A percentile compares a stretch with the other conserved stretches of the same genome.
Conservation (phyloP, 2,888 invertebrate genomes). For the Charanyca ferruginea region DNA sequence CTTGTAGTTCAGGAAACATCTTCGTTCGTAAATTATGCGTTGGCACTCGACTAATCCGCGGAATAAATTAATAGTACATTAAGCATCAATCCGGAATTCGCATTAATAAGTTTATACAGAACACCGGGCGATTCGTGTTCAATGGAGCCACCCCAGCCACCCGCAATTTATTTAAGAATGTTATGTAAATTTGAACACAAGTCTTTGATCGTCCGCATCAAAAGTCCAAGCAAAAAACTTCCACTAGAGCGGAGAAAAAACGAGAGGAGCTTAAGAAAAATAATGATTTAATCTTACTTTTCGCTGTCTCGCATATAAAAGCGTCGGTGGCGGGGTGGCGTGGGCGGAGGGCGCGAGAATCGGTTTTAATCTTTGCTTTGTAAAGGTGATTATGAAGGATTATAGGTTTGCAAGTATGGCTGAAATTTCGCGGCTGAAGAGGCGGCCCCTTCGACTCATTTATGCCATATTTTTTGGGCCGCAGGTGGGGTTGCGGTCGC, state of each 20-base stretch:
- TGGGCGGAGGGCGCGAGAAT: constrained; percentile 84
- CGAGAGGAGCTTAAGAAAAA: constrained; percentile 91
- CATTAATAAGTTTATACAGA: constrained; percentile 88
- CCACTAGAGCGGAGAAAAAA: constrained; percentile 86
- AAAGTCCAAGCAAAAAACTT: constrained; percentile 90
- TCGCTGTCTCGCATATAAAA: constrained; percentile 91
- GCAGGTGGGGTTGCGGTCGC: constrained; percentile 87
- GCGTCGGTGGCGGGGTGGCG: constrained; percentile 75
- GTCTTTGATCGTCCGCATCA: constrained; percentile 91
- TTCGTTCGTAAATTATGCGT: constrained; percentile 74
- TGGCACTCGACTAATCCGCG: constrained; percentile 80
- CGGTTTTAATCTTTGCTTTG: constrained; percentile 92
- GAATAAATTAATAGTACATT: constrained; percentile 88
- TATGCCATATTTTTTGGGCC: constrained; percentile 88
- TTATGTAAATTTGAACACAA: constrained; percentile 91
- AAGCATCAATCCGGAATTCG: constrained; percentile 81
- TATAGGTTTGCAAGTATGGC: constrained; percentile 91
- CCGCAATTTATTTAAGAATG: constrained; percentile 91
- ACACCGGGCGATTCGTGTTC: constrained; percentile 74
- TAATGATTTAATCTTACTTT: constrained; percentile 92
- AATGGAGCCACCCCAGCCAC: constrained; percentile 78
- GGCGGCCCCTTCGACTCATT: constrained; percentile 84
- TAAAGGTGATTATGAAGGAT: constrained; percentile 92
- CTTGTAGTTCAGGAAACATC: constrained; percentile 44
- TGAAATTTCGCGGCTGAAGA: constrained; percentile 89